Conservation (phyloP, 2,797 vertebrate species). For the Holocentrus rufus region DNA sequence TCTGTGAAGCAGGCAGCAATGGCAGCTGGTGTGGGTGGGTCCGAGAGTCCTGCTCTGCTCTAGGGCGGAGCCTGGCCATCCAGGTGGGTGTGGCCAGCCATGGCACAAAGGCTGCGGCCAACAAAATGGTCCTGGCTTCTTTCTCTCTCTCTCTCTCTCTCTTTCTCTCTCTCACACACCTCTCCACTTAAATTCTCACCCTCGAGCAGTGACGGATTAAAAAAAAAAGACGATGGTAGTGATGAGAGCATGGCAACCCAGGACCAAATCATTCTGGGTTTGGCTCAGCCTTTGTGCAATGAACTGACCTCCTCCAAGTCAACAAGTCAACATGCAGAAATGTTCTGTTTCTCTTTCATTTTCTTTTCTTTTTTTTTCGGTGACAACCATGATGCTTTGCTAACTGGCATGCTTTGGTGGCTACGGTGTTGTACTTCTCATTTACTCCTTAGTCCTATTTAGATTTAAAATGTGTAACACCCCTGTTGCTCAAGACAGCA, state of each 20-base stretch:
- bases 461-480: constrained; percentile 68
- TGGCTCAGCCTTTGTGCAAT: constrained; percentile 83
- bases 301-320: constrained; percentile 77
- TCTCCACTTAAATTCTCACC: constrained; percentile 75
- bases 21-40: constrained; percentile 81
- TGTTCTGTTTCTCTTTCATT: constrained; percentile 37
- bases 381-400: constrained; percentile 73
- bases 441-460: constrained; percentile 58
- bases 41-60: constrained; percentile 77
- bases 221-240: constrained; percentile 75
- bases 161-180: constrained; percentile 68
- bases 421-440: constrained; percentile 61
- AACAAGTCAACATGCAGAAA: constrained; percentile 80
- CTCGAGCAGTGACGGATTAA: constrained; percentile 71
- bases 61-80: constrained; percentile 76
- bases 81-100: constrained; percentile 65
- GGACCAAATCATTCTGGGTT: constrained; percentile 65
- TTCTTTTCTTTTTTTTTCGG: constrained; percentile 22
- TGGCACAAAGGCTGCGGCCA: constrained; percentile 73
- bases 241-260: constrained; percentile 72
- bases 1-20: constrained; percentile 84
- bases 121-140: constrained; percentile 73
- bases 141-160: constrained; percentile 58
- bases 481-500: constrained; percentile 81
- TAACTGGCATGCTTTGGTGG: constrained; percentile 77